Conservation (phyloP, 2,888 invertebrate species). For the Caenorhabditis sinica region DNA sequence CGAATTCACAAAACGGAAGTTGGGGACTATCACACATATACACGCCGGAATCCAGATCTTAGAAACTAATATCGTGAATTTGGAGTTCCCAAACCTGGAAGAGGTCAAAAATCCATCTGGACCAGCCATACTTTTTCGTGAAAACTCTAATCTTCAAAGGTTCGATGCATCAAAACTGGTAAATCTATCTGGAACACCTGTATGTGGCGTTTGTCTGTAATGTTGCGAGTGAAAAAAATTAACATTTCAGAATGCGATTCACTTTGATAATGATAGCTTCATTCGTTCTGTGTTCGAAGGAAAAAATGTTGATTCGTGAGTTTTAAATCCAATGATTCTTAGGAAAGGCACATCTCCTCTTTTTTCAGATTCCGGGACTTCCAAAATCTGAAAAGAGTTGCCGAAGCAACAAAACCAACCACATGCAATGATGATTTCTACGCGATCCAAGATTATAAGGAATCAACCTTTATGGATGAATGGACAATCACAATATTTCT, state of each 20-base stretch:
- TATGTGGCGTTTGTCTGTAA: too few relatives aligned
- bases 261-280: neutral
- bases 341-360: neutral
- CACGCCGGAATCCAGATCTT: neutral
- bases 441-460: neutral
- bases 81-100: neutral
- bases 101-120: neutral
- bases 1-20: neutral
- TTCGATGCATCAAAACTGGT: neutral
- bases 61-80: neutral
- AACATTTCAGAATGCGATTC: neutral
- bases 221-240: too few relatives aligned
- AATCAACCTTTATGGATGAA: neutral
- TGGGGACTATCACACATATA: neutral
- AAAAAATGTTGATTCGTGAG: neutral
- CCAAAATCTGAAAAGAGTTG: neutral
- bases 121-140: neutral
- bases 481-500: neutral
- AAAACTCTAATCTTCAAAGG: neutral
- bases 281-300: neutral
- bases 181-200: neutral
- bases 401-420: neutral
- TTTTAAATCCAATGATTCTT: too few relatives aligned
- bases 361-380: neutral
- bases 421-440: neutral